A percentile compares a stretch with the other conserved stretches of the same genome.
Evolutionary conservation across 2,888 invertebrate species (phyloP).

Genomic region (Calliopum simillimum): DNA sequence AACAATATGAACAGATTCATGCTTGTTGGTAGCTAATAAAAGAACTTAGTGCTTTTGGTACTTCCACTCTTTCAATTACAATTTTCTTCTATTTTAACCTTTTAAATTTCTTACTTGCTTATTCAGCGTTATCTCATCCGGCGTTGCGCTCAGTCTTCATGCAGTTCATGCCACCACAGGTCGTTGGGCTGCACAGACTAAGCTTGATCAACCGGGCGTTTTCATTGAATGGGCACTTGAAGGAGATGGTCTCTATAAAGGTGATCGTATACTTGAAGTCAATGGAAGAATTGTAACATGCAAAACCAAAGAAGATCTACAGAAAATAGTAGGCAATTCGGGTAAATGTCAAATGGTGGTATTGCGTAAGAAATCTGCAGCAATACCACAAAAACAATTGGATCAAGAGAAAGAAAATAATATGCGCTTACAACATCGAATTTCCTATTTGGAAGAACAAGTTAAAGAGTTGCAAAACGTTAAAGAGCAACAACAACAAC

Average conservation of each 20-base stretch:
- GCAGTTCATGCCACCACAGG: conserved; percentile 78
- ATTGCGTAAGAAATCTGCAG: conserved; percentile 59
- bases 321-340: conserved; percentile 71
- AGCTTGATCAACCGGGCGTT: conserved; percentile 73
- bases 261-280: conserved; percentile 82
- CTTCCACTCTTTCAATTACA: background rate
- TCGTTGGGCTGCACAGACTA: conserved; percentile 78
- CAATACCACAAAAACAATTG: conserved; percentile 64
- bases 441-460: conserved; percentile 90
- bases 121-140: conserved; percentile 63
- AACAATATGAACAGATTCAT: too few species aligned
- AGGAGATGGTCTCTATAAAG: conserved; percentile 78
- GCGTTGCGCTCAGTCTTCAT: conserved; percentile 71
- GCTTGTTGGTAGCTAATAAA: too few species aligned
- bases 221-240: conserved; percentile 87
- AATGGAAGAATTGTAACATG: conserved; percentile 81
- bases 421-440: conserved; percentile 85
- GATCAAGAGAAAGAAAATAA: conserved; percentile 77
- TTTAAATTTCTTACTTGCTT: background rate
- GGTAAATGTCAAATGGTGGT: conserved; percentile 67
- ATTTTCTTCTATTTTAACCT: background rate
- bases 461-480: conserved; percentile 73
- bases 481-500: conserved; percentile 54
- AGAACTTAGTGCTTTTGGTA: too few species aligned
- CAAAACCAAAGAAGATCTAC: conserved; percentile 78